Evolutionary conservation across 2,113 vertebrate species (phyloP).

Genomic region (Parus major): DNA sequence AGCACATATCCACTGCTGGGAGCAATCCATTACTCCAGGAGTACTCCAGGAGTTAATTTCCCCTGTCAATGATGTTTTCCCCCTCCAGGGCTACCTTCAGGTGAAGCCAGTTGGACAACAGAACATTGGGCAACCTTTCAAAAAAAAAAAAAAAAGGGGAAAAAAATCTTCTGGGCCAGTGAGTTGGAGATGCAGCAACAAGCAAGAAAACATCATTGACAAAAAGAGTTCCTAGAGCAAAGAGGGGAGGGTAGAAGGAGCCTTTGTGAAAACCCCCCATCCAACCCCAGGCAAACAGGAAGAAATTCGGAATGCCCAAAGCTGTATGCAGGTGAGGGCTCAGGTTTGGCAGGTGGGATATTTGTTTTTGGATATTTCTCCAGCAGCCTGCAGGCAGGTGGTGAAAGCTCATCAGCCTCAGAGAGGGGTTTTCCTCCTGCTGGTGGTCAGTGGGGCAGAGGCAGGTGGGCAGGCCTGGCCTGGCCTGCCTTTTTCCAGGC

Average conservation of each 20-base stretch:
- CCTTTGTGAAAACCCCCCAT: not conserved
- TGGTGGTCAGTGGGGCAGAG: not conserved
- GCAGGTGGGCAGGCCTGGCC: not conserved
- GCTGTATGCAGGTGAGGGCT: not conserved
- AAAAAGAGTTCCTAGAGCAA: not conserved
- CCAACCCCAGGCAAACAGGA: not conserved
- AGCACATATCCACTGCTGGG: not conserved
- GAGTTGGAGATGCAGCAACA: not conserved
- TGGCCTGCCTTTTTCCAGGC: not conserved
- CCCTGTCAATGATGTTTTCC: not conserved
- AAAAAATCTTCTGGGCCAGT: not conserved
- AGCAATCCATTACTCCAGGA: not conserved
- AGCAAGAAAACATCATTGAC: not conserved
- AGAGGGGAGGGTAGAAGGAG: not conserved
- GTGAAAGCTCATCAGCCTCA: not conserved
- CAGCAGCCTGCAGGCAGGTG: not conserved
- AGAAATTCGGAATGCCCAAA: not conserved
- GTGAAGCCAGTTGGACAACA: not conserved
- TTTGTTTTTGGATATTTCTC: not conserved
- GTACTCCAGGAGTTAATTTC: not conserved
- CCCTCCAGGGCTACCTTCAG: not conserved
- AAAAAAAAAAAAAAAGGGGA: not conserved
- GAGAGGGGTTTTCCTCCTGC: not conserved
- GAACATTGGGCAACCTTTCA: not conserved
- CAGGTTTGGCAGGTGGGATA: not conserved